Conservation (phyloP, 2,797 vertebrate genomes). For the Eremophila alpestris region DNA sequence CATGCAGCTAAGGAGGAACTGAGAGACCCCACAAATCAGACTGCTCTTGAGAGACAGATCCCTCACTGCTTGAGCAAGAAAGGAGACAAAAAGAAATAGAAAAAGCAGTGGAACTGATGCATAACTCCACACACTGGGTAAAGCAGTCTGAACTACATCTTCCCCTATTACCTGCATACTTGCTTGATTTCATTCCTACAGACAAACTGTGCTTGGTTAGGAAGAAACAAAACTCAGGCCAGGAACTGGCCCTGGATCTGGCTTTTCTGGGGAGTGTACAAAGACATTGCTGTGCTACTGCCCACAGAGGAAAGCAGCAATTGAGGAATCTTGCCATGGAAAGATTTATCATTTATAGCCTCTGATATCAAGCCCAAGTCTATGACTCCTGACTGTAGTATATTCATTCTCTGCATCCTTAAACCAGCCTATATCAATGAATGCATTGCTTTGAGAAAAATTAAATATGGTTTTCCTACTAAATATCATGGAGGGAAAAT, state of each 20-base stretch:
- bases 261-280: background rate
- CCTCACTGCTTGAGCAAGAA: background rate
- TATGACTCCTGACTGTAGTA: background rate
- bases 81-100: background rate
- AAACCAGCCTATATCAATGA: background rate
- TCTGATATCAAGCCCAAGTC: background rate
- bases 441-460: background rate
- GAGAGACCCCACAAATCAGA: background rate
- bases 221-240: background rate
- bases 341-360: background rate
- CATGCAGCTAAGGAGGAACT: background rate
- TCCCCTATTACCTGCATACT: background rate
- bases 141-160: background rate
- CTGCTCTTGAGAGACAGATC: background rate
- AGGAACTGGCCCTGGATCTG: background rate
- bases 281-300: background rate
- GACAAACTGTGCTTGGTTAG: background rate
- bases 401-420: background rate
- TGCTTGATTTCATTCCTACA: background rate
- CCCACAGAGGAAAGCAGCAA: background rate
- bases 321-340: background rate
- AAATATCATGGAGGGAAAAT: background rate
- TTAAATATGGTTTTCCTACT: background rate
- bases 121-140: background rate
- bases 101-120: background rate